Conservation (phyloP, 2,113 vertebrate species). For the Candoia aspera region DNA sequence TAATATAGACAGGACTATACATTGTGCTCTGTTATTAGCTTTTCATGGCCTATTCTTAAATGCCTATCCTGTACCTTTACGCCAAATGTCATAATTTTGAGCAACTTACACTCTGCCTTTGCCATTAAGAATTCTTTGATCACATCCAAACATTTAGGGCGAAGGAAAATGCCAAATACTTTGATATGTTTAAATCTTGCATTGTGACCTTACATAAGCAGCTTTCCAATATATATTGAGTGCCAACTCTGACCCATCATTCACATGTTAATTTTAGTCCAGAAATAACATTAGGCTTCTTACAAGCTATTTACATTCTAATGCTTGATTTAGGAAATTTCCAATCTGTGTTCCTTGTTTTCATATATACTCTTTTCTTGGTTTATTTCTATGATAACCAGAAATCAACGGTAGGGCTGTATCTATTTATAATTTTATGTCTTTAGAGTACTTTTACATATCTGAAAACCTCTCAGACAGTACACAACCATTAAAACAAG, state of each 20-base stretch:
- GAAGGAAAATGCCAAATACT: neutral
- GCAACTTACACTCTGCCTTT: neutral
- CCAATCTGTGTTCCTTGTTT: neutral
- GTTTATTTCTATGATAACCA: neutral
- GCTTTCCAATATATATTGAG: neutral
- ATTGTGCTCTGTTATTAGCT: neutral
- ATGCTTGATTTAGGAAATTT: neutral
- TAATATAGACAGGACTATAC: neutral
- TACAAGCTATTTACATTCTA: neutral
- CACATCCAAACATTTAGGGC: neutral
- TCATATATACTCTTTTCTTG: neutral
- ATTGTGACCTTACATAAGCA: neutral
- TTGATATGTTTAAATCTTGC: neutral
- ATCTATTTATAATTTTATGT: neutral
- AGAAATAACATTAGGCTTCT: neutral
- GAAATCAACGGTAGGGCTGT: neutral
- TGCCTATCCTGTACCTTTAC: neutral
- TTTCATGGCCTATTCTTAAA: neutral
- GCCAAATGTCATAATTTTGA: neutral
- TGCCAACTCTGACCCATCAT: neutral
- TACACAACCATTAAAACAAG: neutral
- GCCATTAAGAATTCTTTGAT: neutral
- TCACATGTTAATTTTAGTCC: neutral
- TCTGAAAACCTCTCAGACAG: neutral
- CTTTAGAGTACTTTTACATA: neutral